Conservation (phyloP, 2,113 vertebrate species). For the Pao palembangensis region DNA sequence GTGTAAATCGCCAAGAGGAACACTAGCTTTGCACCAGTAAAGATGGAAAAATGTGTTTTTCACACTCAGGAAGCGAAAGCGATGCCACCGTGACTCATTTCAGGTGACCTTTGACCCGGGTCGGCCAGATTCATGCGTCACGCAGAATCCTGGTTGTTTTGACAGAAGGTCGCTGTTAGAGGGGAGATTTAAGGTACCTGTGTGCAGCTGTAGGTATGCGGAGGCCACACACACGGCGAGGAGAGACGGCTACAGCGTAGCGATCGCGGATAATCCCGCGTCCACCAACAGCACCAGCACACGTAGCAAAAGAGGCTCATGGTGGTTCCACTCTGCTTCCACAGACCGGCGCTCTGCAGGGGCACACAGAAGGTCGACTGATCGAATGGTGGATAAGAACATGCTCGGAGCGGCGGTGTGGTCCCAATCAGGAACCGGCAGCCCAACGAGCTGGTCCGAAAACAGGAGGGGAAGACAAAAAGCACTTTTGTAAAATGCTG, state of each 20-base stretch:
- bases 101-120: slow-evolving; percentile 5
- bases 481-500: slow-evolving; percentile 33
- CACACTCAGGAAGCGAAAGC: not conserved
- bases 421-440: slow-evolving; percentile 30
- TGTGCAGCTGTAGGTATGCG: slow-evolving; percentile 64
- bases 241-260: no score
- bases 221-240: slow-evolving; percentile 54
- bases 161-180: slow-evolving; percentile 69
- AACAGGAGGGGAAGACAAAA: slow-evolving; percentile 6
- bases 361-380: slow-evolving; percentile 47
- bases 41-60: not conserved
- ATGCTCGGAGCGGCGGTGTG: slow-evolving; percentile 46
- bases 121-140: slow-evolving; percentile 23
- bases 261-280: no score
- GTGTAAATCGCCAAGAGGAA: not conserved
- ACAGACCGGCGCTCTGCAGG: slow-evolving; percentile 41
- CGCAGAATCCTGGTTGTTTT: slow-evolving; percentile 49
- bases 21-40: slow-evolving; percentile 19
- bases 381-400: slow-evolving; percentile 58
- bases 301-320: no score
- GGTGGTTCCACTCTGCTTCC: slow-evolving; percentile 16
- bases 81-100: not conserved
- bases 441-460: not conserved
- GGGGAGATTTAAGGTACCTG: slow-evolving; percentile 68
- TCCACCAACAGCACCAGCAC: no score